phyloP scores from a whole-genome alignment of 37 sponge, comb jelly and placozoan species.

The Cliona cf. orientalis region DNA sequence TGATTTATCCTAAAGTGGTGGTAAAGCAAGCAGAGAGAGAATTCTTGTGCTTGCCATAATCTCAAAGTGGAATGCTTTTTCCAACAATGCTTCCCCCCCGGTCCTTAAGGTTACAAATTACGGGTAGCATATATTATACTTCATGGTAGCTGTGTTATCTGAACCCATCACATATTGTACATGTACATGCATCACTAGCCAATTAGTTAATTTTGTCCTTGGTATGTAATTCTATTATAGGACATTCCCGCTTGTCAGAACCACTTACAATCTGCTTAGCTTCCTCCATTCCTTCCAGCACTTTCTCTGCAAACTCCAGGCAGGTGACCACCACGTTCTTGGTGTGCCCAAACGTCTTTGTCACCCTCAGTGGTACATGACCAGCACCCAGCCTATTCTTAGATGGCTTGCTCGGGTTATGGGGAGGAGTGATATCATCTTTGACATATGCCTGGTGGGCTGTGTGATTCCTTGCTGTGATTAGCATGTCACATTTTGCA shows the following conservation, averaged over 20 bases:
- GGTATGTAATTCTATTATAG: too few species aligned
- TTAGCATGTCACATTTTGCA: not conserved
- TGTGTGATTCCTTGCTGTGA: not conserved
- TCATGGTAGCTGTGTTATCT: too few species aligned
- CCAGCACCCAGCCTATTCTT: not conserved
- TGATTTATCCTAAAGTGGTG: too few species aligned
- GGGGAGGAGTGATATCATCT: not conserved
- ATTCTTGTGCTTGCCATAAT: too few species aligned
- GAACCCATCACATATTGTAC: too few species aligned
- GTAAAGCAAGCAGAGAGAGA: too few species aligned
- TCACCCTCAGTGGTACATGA: not conserved
- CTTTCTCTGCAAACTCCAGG: not conserved
- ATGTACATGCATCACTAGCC: too few species aligned
- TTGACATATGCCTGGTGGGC: not conserved
- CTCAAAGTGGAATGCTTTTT: too few species aligned
- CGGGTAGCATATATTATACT: not conserved
- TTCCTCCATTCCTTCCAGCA: not conserved
- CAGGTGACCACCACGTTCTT: not conserved
- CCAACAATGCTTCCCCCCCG: not conserved
- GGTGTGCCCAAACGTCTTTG: not conserved
- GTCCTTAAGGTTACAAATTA: not conserved
- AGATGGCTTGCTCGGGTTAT: not conserved
- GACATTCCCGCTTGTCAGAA: too few species aligned
- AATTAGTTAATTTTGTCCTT: too few species aligned
- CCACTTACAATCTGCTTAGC: too few species aligned